These are phyloP conservation scores for Esox masquinongy DNA, from an alignment of 2,797 vertebrate genomes.

Conservation along the genomic window DNA sequence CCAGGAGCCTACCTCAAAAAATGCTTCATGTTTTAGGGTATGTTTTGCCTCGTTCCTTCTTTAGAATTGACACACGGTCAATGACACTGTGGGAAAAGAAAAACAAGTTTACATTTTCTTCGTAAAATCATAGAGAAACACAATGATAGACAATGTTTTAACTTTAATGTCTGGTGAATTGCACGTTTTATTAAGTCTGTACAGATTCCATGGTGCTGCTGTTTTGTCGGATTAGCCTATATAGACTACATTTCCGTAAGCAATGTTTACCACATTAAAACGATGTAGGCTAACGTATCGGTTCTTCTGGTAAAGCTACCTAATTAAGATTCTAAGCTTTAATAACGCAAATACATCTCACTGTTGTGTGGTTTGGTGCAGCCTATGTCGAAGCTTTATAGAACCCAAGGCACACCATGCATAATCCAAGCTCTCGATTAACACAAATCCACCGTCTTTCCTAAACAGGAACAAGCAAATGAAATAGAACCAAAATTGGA, in stretches of 20 bases:
- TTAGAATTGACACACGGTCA: not conserved
- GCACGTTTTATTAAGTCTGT: not conserved
- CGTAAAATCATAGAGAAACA: not conserved
- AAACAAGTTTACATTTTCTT: not conserved
- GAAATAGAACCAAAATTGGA: not conserved
- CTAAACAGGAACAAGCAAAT: no score
- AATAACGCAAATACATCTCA: not conserved
- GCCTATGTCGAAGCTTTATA: not conserved
- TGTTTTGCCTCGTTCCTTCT: slow-evolving; percentile 21
- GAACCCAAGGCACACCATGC: slow-evolving; percentile 2
- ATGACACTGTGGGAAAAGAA: not conserved
- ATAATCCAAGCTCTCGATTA: slow-evolving; percentile 7
- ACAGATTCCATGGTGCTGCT: slow-evolving; percentile 55
- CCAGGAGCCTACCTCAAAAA: slow-evolving; percentile 72
- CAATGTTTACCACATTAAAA: not conserved
- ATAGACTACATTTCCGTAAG: not conserved
- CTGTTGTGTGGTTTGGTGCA: not conserved
- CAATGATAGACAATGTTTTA: not conserved
- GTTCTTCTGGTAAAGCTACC: not conserved
- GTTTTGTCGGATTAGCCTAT: slow-evolving; percentile 43
- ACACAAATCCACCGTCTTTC: not conserved
- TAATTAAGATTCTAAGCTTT: not conserved
- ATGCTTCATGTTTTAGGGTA: slow-evolving; percentile 75
- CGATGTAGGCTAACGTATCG: not conserved
- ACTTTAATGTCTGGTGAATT: not conserved